Evolutionary conservation across 2,888 invertebrate species (phyloP).

Genomic region (Dendrolimus houi): DNA sequence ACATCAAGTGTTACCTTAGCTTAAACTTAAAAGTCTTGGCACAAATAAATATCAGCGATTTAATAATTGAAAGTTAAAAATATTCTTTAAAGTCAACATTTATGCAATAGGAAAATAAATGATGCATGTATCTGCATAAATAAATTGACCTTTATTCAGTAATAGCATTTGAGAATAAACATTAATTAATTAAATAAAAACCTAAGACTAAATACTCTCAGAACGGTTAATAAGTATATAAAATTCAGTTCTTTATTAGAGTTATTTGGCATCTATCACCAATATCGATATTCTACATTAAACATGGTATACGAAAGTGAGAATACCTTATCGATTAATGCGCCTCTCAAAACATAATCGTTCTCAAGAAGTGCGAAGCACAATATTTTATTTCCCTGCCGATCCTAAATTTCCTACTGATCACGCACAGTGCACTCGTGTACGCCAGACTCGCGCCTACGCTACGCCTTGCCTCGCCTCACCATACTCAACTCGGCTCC

Average conservation of each 20-base stretch:
- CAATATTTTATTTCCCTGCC: slow-evolving; percentile 59
- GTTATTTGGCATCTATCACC: slow-evolving; percentile 76
- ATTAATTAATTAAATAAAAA: slow-evolving; percentile 57
- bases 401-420: slow-evolving; percentile 65
- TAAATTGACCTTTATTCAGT: slow-evolving; percentile 30
- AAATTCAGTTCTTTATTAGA: slow-evolving; percentile 77
- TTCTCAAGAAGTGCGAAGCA: slow-evolving; percentile 31
- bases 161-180: slow-evolving; percentile 24
- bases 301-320: slow-evolving; percentile 70
- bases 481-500: slow-evolving; percentile 17
- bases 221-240: slow-evolving; percentile 74
- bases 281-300: slow-evolving; percentile 65
- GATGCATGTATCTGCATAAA: slow-evolving; percentile 17
- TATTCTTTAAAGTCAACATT: neutral
- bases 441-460: neutral
- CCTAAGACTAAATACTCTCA: slow-evolving; percentile 71
- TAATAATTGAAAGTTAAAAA: slow-evolving; percentile 8
- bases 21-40: slow-evolving; percentile 66
- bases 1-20: slow-evolving; percentile 29
- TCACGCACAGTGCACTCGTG: slow-evolving; percentile 39
- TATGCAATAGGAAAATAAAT: neutral
- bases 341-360: slow-evolving; percentile 57
- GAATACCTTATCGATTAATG: slow-evolving; percentile 63
- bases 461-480: slow-evolving; percentile 2
- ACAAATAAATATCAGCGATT: slow-evolving; percentile 57